Evolutionary conservation across 2,888 invertebrate species (phyloP).

Genomic region (Torymus auratus): DNA sequence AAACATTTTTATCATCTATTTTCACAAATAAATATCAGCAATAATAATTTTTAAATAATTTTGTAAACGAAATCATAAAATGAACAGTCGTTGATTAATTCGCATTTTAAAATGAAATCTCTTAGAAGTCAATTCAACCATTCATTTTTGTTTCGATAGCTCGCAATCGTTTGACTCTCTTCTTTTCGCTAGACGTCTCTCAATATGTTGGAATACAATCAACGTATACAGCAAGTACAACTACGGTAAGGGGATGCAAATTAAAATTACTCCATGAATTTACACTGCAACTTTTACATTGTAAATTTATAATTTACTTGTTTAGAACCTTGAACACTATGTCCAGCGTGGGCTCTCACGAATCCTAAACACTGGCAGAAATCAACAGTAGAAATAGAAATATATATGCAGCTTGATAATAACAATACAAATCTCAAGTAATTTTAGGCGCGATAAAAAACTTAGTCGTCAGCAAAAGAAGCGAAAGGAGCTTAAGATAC

Average conservation of each 20-base stretch:
- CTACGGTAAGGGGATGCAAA: conserved; percentile 24
- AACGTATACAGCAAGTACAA: conserved; percentile 9
- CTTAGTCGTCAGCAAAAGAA: conserved; percentile 65
- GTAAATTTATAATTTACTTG: conserved; percentile 27
- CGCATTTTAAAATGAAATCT: not conserved
- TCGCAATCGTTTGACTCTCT: conserved; percentile 27
- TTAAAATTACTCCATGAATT: conserved; percentile 40
- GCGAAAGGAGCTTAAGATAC: conserved; percentile 77
- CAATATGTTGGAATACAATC: conserved; percentile 33
- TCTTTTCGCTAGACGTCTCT: conserved; percentile 41
- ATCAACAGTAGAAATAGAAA: conserved; percentile 33
- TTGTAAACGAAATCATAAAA: conserved; percentile 31
- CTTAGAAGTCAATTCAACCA: conserved; percentile 8
- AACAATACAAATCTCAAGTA: conserved; percentile 47
- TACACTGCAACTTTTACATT: conserved; percentile 10
- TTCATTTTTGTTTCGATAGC: conserved; percentile 41
- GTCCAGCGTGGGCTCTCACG: conserved; percentile 36
- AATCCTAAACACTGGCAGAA: conserved; percentile 51
- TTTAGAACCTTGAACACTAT: conserved; percentile 34
- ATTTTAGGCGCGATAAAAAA: conserved; percentile 42
- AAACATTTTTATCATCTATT: conserved; percentile 31
- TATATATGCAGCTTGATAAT: conserved; percentile 46
- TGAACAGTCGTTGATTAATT: conserved; percentile 26
- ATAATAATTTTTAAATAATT: conserved; percentile 17
- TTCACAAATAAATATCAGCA: not conserved